Evolutionary conservation across 2,113 vertebrate species (phyloP), one percentile per base, ranked within the genome.

Genomic region (Nibea albiflora): DNA sequence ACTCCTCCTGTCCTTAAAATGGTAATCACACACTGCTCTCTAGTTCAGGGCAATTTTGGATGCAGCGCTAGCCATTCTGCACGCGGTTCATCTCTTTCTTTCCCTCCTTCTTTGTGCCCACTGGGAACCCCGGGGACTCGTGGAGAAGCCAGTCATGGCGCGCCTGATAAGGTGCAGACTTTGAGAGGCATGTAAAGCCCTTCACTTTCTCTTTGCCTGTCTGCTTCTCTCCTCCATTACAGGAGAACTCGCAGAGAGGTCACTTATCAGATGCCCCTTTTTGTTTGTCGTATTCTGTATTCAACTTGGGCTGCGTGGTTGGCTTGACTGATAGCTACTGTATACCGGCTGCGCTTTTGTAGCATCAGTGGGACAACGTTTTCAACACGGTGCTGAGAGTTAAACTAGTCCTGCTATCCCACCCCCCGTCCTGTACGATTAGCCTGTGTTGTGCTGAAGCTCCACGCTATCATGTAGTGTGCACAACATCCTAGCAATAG

Each of bases 1-100:
- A 54, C 31, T 73, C 81, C 53, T 76, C 71, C 71, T 75, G 60
- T 61, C 69, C 76, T 87, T 26, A 35, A 88, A 85, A 87, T 86
- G 84, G 54, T 85, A 82, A 91, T 88, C 58, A 20, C 63, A 52
- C 65, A 2, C 52, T 15, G 49, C 64, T 88, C 52, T 66, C 7
- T 57, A 53, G 62, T 84, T 74, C 53, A 67, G 62, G 24, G 56
- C 54, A 53, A 74, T 82, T 84, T 87, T 44, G 39, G 22, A 88
- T 81, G 67, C 61, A 20, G 78, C 11, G 0, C 39, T 52, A 15
- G 26, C 49, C 42, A 17, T 83, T 83, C 63, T 73, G 57, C 77
- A 76, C 60, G 71, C 53, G 67, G 22, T 58, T 49, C 26, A 47
- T 78, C 50, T 72, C 19, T 77, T 86, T 74, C n/a, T 65, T 77